Conservation (phyloP, 2,113 vertebrate genomes). For the Esox niger region DNA sequence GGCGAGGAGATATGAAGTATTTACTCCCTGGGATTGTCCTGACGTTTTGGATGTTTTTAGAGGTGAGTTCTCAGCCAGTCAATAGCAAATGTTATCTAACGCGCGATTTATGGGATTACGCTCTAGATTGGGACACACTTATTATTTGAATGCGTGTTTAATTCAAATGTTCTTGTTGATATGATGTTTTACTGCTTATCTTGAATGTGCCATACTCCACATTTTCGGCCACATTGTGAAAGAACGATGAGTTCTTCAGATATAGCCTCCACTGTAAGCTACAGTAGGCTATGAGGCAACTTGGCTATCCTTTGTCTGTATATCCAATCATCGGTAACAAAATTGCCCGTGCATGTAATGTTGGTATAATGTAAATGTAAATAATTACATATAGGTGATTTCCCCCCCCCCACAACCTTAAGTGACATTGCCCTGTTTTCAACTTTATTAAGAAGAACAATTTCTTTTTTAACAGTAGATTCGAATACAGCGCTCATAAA, state of each 20-base stretch:
- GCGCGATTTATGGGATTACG: not conserved
- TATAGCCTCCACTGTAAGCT: slow-evolving; percentile 1
- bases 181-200: not conserved
- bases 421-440: no score
- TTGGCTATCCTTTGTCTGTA: slow-evolving; percentile 19
- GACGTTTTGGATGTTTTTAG: slow-evolving; percentile 53
- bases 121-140: not conserved
- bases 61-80: slow-evolving; percentile 57
- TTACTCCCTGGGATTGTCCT: slow-evolving; percentile 43
- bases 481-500: no score
- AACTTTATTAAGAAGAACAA: no score
- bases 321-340: not conserved
- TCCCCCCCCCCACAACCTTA: no score
- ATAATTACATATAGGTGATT: no score
- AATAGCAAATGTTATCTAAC: not conserved
- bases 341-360: not conserved
- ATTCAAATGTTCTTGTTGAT: not conserved
- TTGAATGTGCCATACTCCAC: not conserved
- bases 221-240: not conserved
- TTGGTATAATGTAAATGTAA: not conserved
- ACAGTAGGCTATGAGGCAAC: not conserved
- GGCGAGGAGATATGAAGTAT: slow-evolving; percentile 51
- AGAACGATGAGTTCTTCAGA: not conserved
- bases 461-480: no score
- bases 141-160: not conserved